phyloP scores from a whole-genome alignment of 2,888 invertebrate species.

The Athetis lepigone region DNA sequence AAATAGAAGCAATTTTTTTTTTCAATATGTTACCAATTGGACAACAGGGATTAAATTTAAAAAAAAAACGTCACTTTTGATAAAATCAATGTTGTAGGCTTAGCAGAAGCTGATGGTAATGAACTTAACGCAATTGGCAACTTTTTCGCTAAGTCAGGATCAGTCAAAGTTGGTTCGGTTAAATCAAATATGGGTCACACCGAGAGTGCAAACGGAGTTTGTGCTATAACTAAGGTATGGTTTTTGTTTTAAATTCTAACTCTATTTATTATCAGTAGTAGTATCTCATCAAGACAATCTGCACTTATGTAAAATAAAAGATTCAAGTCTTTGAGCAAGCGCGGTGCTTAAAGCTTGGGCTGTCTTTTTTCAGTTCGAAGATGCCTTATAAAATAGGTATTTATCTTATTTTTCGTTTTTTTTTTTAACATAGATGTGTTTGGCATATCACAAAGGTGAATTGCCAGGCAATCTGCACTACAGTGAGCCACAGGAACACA shows the following conservation, averaged over 20 bases:
- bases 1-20: no score
- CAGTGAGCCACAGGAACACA: slow-evolving; percentile 64
- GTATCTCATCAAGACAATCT: no score
- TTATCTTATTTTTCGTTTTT: background rate
- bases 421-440: slow-evolving; percentile 60
- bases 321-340: no score
- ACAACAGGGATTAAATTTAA: no score
- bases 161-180: slow-evolving; percentile 16
- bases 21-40: no score
- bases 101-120: slow-evolving; percentile 13
- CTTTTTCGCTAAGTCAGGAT: background rate
- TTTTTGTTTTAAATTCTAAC: background rate
- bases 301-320: no score
- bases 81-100: background rate
- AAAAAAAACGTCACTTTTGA: no score
- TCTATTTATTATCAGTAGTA: no score
- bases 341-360: no score
- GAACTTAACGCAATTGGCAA: slow-evolving; percentile 9
- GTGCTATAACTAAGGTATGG: slow-evolving; percentile 11
- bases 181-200: slow-evolving; percentile 7
- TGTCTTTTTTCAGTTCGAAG: background rate
- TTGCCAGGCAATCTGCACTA: slow-evolving; percentile 73
- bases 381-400: no score
- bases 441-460: slow-evolving; percentile 69
- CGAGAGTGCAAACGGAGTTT: background rate